phyloP scores from a whole-genome alignment of 2,888 invertebrate genomes.

The Diaphora mendica region DNA sequence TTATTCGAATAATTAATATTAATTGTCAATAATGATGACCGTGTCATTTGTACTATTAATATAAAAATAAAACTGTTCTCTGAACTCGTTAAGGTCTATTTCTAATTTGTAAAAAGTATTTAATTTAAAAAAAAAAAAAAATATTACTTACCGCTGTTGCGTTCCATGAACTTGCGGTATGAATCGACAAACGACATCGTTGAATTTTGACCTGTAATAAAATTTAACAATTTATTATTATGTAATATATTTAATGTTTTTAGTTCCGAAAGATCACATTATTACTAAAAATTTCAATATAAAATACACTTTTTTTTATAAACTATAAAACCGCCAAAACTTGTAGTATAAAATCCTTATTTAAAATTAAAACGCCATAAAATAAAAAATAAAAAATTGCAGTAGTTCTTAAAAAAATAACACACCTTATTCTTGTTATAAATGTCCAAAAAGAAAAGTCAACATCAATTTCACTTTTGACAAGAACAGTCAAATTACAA shows the following conservation, averaged over 20 bases:
- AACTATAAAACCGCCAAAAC: background rate
- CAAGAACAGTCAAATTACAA: constrained; percentile 7
- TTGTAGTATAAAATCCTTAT: background rate
- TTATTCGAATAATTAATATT: no score
- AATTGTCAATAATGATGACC: no score
- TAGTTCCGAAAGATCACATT: no score
- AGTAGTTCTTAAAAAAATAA: background rate
- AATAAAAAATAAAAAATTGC: background rate
- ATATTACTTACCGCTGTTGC: constrained; percentile 77
- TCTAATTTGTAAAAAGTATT: background rate
- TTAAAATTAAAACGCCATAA: background rate
- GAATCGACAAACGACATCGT: constrained; percentile 81
- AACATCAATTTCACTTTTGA: background rate
- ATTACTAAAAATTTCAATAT: no score
- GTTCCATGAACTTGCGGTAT: constrained; percentile 80
- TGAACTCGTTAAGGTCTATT: background rate
- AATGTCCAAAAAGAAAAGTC: background rate
- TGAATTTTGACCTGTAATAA: constrained; percentile 59
- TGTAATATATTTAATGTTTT: background rate
- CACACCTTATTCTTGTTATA: constrained; percentile 3
- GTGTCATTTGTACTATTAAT: no score
- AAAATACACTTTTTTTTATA: background rate
- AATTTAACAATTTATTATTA: constrained; percentile 10
- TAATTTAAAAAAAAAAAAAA: background rate
- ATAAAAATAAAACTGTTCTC: background rate